Evolutionary conservation across 2,888 invertebrate species (phyloP).

Genomic region (Blastobasis lacticolella): DNA sequence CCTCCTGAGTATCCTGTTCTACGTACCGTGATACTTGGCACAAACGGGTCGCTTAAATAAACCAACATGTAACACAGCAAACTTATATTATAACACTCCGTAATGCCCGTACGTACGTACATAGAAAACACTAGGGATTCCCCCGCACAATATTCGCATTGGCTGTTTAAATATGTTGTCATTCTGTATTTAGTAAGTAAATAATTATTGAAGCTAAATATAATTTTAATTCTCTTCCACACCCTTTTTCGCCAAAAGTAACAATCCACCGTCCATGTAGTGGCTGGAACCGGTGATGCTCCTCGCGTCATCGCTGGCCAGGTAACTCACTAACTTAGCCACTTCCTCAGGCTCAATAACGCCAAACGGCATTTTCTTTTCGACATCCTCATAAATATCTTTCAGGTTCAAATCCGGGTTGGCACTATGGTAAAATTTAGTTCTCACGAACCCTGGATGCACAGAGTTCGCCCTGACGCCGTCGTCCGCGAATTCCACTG

Average conservation of each 20-base stretch:
- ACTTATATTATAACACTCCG: too few relatives aligned
- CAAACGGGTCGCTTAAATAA: too few relatives aligned
- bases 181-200: background rate
- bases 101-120: too few relatives aligned
- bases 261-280: background rate
- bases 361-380: background rate
- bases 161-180: too few relatives aligned
- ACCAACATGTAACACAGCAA: too few relatives aligned
- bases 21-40: too few relatives aligned
- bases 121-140: too few relatives aligned
- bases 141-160: too few relatives aligned
- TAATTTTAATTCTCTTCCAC: background rate
- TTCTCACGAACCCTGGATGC: constrained; percentile 50
- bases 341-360: constrained; percentile 2
- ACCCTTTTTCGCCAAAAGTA: background rate
- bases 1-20: too few relatives aligned
- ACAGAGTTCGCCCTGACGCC: constrained; percentile 54
- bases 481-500: constrained; percentile 38
- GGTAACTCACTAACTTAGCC: constrained; percentile 1
- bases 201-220: background rate
- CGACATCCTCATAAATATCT: background rate
- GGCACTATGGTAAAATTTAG: constrained; percentile 17
- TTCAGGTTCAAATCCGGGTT: background rate
- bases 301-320: background rate
- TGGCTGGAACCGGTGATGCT: constrained; percentile 4